A percentile compares a stretch with the other conserved stretches of the same genome.
These are phyloP conservation scores for Enteromius anoplus DNA, from an alignment of 2,797 vertebrate species.

Conservation along the genomic window DNA sequence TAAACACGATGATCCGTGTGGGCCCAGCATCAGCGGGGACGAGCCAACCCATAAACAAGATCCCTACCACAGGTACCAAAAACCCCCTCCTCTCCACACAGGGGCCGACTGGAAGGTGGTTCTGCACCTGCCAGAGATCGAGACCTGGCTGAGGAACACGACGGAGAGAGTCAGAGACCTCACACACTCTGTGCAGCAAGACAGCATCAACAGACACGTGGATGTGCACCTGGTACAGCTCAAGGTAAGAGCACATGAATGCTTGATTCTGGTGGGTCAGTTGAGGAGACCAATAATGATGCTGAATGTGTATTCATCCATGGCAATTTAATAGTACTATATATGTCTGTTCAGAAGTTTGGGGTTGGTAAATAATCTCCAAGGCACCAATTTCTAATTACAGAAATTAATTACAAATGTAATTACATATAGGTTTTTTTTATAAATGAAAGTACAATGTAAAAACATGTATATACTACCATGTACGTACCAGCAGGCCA, in stretches of 20 bases:
- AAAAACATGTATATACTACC: too few relatives aligned
- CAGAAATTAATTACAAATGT: too few relatives aligned
- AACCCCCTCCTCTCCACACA: slow-evolving; percentile 91
- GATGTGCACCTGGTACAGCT: slow-evolving; percentile 96
- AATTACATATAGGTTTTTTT: too few relatives aligned
- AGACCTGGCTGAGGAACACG: slow-evolving; percentile 92
- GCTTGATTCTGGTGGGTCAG: neutral
- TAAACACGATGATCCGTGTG: slow-evolving; percentile 28
- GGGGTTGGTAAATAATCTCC: too few relatives aligned
- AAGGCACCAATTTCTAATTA: too few relatives aligned
- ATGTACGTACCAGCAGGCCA: too few relatives aligned
- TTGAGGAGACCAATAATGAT: neutral
- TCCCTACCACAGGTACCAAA: slow-evolving; percentile 81
- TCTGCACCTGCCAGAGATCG: slow-evolving; percentile 95
- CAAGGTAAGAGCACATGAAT: slow-evolving; percentile 80
- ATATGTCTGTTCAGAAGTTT: too few relatives aligned
- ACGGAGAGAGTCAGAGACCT: slow-evolving; percentile 90
- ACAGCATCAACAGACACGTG: slow-evolving; percentile 87
- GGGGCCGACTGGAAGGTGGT: slow-evolving; percentile 98
- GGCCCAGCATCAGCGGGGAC: slow-evolving; percentile 18
- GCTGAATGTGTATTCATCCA: neutral
- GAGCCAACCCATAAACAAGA: slow-evolving; percentile 61
- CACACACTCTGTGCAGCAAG: slow-evolving; percentile 91
- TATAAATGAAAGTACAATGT: too few relatives aligned
- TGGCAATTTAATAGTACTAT: too few relatives aligned